Evolutionary conservation across 1,140 invertebrate species (phyloP), one percentile per base, ranked within the genome.

Genomic region (Rhyacophila brunnea): DNA sequence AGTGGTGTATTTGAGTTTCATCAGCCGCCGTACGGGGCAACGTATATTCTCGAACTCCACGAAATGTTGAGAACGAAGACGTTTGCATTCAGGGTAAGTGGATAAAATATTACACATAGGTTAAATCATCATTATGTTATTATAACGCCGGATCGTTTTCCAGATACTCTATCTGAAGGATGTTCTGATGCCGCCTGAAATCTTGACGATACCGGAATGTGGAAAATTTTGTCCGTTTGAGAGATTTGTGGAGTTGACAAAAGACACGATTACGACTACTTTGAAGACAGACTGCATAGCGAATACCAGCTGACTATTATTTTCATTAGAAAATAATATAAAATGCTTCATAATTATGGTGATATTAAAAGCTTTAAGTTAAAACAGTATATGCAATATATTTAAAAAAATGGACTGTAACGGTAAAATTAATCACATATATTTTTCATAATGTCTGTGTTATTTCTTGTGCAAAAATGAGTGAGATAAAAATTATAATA

Each of bases 1-100:
- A 68, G 89, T 11, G 78, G 80, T 6, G 78, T 87, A 0, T 91
- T 83, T 67, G 73, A 86, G 44, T 70, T 78, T 1, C 80, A 81
- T 35, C 75, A 82, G 47, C 83, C 83, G 0, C 72, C 73, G 34
- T 84, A 82, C 62, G 79, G 81, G 0, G 71, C 81, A 10, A 77
- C 78, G 2, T 71, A 73, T 50, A 70, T 73, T 0, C 56, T 79
- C 17, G 77, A 79, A 56, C 58, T 79, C 2, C 71, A 74, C 32
- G 68, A 65, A 18, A 44, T 48, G 28, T 23, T 65, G 11, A 14
- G 47, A 38, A 48, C 62, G 0, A 60, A 65, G n/a, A 51, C 20
- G 2, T 55, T 52, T 18, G 62, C 20, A 2, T 65, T 65, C 34
- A 46, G 48, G 35, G 62, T 65, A 48, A 46, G 54, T 54, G 11